Evolutionary conservation across 2,797 vertebrate species (phyloP), one percentile per base, ranked within the genome.

Genomic region (Platalea minor): DNA sequence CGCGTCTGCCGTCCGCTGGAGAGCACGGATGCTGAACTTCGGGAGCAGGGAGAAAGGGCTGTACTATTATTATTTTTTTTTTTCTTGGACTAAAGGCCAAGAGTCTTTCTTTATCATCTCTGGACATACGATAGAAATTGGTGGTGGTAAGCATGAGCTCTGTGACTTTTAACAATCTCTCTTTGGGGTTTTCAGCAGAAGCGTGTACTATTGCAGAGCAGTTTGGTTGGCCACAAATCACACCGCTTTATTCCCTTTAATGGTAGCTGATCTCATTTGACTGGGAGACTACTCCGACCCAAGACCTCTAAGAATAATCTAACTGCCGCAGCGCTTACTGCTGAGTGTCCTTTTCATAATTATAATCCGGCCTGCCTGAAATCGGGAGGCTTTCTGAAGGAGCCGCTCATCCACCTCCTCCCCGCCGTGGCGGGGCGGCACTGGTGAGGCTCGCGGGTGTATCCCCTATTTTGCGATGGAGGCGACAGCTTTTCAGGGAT

Each of bases 381-480:
- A 29, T 5, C 1, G 5, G 1, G 37, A 18, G 16, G 21, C 12
- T 9, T 73, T 25, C 61, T 43, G 39, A 18, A 10, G 0, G 53
- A 37, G 20, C 3, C 8, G 2, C 68, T 25, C 14, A 28, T n/a
- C 45, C 46, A 16, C 46, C 50, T 46, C 26, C 65, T 46, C 23
- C 26, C 31, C 4, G 15, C 8, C 4, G 3, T 48, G 50, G 15
- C 8, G 4, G n/a, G 39, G 45, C 53, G 3, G 53, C 3, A 3
- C 20, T 54, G 64, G 4, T 13, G 6, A 13, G 54, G 12, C 16
- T 48, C 20, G 28, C 2, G 0, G 45, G 37, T 18, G 24, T 11
- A 15, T 26, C 69, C 57, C 0, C 0, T 35, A 0, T 63, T 68
- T 20, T 59, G 43, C 0, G 0, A 33, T 23, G 29, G 31, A 77